Percentiles rank a stretch among this genome's conserved stretches.
phyloP scores from a whole-genome alignment of 64 coral and sea anemone genomes.

The Stichodactyla mertensii region DNA sequence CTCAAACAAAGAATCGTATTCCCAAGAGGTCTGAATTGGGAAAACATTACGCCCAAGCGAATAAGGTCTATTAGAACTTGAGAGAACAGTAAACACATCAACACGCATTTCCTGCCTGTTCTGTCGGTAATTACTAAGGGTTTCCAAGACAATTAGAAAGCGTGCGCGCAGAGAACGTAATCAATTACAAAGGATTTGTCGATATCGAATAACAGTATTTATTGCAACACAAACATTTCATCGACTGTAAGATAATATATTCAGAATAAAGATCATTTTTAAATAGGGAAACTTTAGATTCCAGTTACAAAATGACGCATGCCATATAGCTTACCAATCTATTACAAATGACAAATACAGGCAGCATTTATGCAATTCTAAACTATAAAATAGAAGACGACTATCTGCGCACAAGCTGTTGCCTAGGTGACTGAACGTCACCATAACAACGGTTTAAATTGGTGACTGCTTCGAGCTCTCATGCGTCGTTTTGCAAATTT shows the following conservation, averaged over 20 bases:
- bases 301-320: constrained; percentile 10
- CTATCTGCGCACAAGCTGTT: background rate
- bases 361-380: too few relatives aligned
- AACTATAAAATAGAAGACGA: background rate
- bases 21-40: too few relatives aligned
- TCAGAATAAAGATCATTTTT: background rate
- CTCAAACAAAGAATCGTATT: too few relatives aligned
- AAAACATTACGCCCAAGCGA: too few relatives aligned
- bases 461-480: background rate
- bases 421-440: background rate
- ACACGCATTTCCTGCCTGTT: too few relatives aligned
- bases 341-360: background rate
- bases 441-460: background rate
- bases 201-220: constrained; percentile 11
- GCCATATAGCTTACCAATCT: background rate
- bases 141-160: too few relatives aligned
- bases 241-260: constrained; percentile 2
- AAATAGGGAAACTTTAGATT: constrained; percentile 1
- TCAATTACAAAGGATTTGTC: background rate
- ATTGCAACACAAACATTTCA: constrained; percentile 1
- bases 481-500: background rate
- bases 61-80: too few relatives aligned
- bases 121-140: too few relatives aligned
- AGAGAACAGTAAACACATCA: too few relatives aligned
- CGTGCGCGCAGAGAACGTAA: too few relatives aligned